Conservation (phyloP, 2,888 invertebrate species). For the Branchellion lobata region DNA sequence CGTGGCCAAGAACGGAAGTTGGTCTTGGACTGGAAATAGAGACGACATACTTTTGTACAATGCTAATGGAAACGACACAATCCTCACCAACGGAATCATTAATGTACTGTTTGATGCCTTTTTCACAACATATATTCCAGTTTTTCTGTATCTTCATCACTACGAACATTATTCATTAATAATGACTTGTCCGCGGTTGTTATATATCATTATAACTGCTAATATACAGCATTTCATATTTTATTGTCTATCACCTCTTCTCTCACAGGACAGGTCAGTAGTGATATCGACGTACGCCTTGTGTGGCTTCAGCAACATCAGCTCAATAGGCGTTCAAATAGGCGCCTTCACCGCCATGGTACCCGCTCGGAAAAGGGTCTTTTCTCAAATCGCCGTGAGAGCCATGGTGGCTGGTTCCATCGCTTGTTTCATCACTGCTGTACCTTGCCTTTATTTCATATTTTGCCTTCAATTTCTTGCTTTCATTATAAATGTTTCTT, state of each 20-base stretch:
- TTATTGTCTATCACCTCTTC: background rate
- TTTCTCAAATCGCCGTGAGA: slow-evolving; percentile 52
- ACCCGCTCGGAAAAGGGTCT: slow-evolving; percentile 50
- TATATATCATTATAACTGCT: no score
- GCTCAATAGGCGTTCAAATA: slow-evolving; percentile 54
- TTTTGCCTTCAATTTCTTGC: no score
- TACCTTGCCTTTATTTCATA: no score
- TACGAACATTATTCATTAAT: no score
- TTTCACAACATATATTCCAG: background rate
- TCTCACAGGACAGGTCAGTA: slow-evolving; percentile 49
- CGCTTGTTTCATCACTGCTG: slow-evolving; percentile 61
- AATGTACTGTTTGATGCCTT: no score
- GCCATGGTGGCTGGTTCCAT: slow-evolving; percentile 62
- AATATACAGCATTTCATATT: no score
- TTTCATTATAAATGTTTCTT: no score
- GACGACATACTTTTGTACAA: slow-evolving; percentile 47
- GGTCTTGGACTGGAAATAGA: slow-evolving; percentile 9
- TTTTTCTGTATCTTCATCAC: background rate
- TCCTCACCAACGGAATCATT: slow-evolving; percentile 53
- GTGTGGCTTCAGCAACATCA: slow-evolving; percentile 55
- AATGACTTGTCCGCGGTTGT: no score
- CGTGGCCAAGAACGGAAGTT: slow-evolving; percentile 51
- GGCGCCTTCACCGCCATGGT: slow-evolving; percentile 54
- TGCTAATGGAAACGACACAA: slow-evolving; percentile 43
- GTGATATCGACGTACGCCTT: slow-evolving; percentile 55